Conservation (phyloP, 2,113 vertebrate species). For the Mesitornis unicolor region DNA sequence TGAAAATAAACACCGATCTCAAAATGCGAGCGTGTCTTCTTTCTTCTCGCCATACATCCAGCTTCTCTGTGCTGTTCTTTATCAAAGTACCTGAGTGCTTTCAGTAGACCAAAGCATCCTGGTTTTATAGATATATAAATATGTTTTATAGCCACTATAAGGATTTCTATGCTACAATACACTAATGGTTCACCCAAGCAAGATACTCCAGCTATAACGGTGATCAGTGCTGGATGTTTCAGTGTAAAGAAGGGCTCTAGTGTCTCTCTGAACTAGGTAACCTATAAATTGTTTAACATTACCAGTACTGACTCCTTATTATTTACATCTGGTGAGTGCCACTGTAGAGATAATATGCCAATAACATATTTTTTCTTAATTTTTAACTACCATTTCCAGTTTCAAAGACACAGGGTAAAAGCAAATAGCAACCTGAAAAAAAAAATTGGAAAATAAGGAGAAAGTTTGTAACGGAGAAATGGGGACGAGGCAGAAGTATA, state of each 20-base stretch:
- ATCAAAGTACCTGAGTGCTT: slow-evolving; percentile 40
- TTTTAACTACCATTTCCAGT: not conserved
- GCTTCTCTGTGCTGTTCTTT: not conserved
- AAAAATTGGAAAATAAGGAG: not conserved
- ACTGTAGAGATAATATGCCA: not conserved
- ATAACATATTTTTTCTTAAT: slow-evolving; percentile 20
- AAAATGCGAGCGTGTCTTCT: not conserved
- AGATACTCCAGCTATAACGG: slow-evolving; percentile 1
- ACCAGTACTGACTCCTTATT: not conserved
- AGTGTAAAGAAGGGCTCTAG: not conserved
- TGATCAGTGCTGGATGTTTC: slow-evolving; percentile 9
- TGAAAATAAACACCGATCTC: slow-evolving; percentile 46
- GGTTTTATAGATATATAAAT: slow-evolving; percentile 63
- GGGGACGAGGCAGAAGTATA: not conserved
- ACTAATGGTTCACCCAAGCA: slow-evolving; percentile 35
- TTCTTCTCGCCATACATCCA: not conserved
- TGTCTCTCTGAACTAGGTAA: slow-evolving; percentile 31
- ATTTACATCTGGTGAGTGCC: not conserved
- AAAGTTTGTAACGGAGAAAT: not conserved
- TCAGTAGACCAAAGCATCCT: slow-evolving; percentile 19
- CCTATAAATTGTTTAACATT: slow-evolving; percentile 21
- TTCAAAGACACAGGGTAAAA: not conserved
- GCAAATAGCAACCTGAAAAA: not conserved
- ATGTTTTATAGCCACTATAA: slow-evolving; percentile 32
- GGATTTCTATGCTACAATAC: slow-evolving; percentile 6